Evolutionary conservation across 1,140 invertebrate species (phyloP).

Genomic region (Solenopsis invicta): DNA sequence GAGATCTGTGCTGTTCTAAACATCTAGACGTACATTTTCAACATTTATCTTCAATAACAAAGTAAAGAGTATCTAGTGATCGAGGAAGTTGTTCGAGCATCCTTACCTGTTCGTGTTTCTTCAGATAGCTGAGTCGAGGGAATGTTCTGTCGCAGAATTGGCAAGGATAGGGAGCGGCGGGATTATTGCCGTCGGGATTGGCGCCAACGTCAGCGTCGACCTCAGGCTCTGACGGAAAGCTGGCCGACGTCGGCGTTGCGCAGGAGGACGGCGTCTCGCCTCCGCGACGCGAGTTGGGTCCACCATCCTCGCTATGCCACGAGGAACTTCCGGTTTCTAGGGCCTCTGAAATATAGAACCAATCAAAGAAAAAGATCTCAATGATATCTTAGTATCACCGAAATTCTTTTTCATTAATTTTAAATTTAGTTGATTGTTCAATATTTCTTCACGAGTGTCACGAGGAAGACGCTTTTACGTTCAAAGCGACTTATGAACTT

Average conservation of each 20-base stretch:
- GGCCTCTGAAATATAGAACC: constrained; percentile 86
- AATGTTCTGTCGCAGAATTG: constrained; percentile 97
- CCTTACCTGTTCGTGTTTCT: constrained; percentile 96
- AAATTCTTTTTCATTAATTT: background rate
- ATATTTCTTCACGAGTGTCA: constrained; percentile 75
- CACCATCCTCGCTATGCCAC: constrained; percentile 89
- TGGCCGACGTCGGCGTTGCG: constrained; percentile 89
- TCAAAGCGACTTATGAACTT: constrained; percentile 77
- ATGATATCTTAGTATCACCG: background rate
- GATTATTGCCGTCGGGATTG: constrained; percentile 87
- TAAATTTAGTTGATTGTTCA: constrained; percentile 46
- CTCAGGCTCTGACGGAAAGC: constrained; percentile 87
- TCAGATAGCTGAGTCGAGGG: constrained; percentile 94
- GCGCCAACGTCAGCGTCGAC: constrained; percentile 83
- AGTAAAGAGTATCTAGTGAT: no score
- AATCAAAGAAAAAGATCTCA: constrained; percentile 53
- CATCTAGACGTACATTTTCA: no score
- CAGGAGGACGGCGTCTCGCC: constrained; percentile 88
- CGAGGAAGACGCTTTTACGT: constrained; percentile 6
- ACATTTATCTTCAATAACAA: no score
- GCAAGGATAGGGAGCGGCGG: constrained; percentile 94
- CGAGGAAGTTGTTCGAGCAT: no score
- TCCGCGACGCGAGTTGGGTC: constrained; percentile 88
- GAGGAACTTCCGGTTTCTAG: constrained; percentile 89
- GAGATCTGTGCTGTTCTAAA: no score